phyloP scores from a whole-genome alignment of 2,113 vertebrate genomes.

The Labeo rohita region DNA sequence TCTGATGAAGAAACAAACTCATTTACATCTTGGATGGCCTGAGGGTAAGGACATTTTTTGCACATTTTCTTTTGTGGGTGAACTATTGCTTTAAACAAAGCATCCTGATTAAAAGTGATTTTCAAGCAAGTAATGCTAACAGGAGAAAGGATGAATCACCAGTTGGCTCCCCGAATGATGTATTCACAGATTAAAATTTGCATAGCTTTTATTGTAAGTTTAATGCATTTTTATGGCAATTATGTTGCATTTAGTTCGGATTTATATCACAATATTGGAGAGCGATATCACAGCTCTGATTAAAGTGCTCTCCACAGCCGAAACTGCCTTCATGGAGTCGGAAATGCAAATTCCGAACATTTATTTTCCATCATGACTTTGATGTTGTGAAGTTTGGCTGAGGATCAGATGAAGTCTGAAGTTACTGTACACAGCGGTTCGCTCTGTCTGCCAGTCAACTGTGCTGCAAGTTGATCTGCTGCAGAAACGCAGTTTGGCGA shows the following conservation, averaged over 20 bases:
- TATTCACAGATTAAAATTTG: not conserved
- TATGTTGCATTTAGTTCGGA: constrained; percentile 15
- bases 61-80: too few relatives aligned
- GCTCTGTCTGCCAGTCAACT: not conserved
- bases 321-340: too few relatives aligned
- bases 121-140: not conserved
- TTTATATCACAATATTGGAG: not conserved
- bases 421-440: not conserved
- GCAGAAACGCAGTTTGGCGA: not conserved
- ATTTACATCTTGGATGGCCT: not conserved
- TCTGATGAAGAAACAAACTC: not conserved
- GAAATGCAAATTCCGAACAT: too few relatives aligned
- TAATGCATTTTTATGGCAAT: not conserved
- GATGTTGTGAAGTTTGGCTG: not conserved
- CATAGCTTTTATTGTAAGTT: constrained; percentile 10
- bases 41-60: too few relatives aligned
- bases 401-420: constrained; percentile 16
- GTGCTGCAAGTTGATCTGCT: not conserved
- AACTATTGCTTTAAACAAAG: too few relatives aligned
- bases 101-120: not conserved
- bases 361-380: too few relatives aligned
- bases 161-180: not conserved
- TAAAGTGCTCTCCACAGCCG: not conserved
- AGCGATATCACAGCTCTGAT: constrained; percentile 1
- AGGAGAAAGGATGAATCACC: not conserved